phyloP scores from a whole-genome alignment of 2,888 invertebrate species.

The Acanthosepion lycidas region DNA sequence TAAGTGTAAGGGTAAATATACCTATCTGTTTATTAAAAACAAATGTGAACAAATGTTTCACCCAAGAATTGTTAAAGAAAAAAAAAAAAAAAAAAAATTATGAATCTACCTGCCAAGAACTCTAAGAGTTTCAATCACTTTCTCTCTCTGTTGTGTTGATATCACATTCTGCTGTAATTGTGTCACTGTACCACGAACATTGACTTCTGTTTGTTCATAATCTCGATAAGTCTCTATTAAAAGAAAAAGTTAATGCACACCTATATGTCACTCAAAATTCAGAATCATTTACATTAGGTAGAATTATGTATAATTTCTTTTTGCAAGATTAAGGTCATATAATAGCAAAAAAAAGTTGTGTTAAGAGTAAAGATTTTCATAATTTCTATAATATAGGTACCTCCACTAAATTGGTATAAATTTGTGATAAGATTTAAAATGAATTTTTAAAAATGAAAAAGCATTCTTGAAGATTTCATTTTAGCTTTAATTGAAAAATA shows the following conservation, averaged over 20 bases:
- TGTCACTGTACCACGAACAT: constrained; percentile 67
- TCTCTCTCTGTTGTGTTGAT: constrained; percentile 59
- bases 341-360: background rate
- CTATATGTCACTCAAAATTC: constrained; percentile 25
- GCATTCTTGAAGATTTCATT: no score
- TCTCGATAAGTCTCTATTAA: constrained; percentile 79
- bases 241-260: constrained; percentile 49
- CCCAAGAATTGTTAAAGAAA: no score
- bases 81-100: no score
- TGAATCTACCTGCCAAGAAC: constrained; percentile 42
- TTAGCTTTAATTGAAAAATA: no score
- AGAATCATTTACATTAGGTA: background rate
- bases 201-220: constrained; percentile 80
- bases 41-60: no score
- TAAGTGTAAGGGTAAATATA: no score
- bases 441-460: no score
- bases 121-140: constrained; percentile 54
- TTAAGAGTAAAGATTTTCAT: no score
- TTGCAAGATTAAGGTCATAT: background rate
- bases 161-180: constrained; percentile 61
- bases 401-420: no score
- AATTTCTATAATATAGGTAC: no score
- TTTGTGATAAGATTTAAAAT: no score
- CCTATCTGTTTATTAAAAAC: background rate
- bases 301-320: background rate